Conservation (phyloP, 1,140 invertebrate species). For the Leucophenga varia region DNA sequence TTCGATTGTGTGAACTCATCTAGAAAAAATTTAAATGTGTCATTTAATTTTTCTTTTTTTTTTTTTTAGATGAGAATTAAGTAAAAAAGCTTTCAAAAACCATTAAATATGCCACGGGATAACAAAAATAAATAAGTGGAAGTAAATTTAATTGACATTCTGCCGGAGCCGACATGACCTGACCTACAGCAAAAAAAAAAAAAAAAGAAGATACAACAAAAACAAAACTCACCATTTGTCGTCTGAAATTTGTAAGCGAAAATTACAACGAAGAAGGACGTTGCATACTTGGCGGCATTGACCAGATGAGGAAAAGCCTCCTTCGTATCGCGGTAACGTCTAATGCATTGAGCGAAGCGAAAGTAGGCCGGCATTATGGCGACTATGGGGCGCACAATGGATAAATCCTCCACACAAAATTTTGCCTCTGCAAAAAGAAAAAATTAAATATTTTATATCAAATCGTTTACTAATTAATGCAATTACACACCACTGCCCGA, state of each 20-base stretch:
- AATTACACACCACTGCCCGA: constrained; percentile 58
- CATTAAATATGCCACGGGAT: background rate
- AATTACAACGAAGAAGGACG: constrained; percentile 55
- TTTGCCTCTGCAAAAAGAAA: constrained; percentile 57
- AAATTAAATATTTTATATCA: constrained; percentile 13
- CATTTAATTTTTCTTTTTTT: no score
- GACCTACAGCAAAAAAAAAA: constrained; percentile 18
- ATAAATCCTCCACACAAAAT: constrained; percentile 64
- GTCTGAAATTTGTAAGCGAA: constrained; percentile 52
- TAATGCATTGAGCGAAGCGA: constrained; percentile 94
- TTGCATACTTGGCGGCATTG: constrained; percentile 73
- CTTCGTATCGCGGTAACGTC: constrained; percentile 86
- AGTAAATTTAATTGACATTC: constrained; percentile 30
- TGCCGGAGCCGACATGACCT: constrained; percentile 4
- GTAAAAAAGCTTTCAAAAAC: no score
- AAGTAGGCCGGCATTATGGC: constrained; percentile 94
- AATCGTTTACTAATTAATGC: constrained; percentile 2
- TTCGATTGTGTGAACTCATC: constrained; percentile 63
- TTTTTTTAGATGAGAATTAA: no score
- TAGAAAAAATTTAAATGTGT: constrained; percentile 31
- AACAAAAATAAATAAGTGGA: constrained; percentile 1
- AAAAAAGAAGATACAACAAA: constrained; percentile 25
- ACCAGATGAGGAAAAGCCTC: constrained; percentile 93
- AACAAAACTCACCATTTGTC: constrained; percentile 38
- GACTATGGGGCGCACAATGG: constrained; percentile 74